Base-by-base conservation (phyloP, 2,888 invertebrate species). In the Drosophila paramelanica region DNA sequence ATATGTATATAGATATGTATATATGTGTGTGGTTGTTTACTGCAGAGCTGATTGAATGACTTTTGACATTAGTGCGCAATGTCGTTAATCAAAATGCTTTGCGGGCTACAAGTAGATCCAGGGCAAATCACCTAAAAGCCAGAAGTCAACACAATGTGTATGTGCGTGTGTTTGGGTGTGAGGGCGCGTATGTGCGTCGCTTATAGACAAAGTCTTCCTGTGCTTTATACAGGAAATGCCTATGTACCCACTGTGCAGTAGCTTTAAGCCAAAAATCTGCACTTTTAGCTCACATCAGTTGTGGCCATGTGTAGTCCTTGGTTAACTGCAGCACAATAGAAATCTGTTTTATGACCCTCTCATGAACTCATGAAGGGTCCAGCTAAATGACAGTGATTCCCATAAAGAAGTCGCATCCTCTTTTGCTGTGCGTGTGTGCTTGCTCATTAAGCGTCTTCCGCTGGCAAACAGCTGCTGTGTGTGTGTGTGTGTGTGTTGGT, bases 21-120 rank as follows among this genome's bases (percentile, higher is more conserved):
- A 5, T 25, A 13, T 36, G 10, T 51, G 42, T 50, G 51, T 47
- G 47, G 42, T 68, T 61, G 57, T 58, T 75, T 39, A 45, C 59
- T 53, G 59, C 52, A 39, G 47, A 53, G 79, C 68, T 85, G 83
- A 88, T 86, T 85, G 88, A 86, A 86, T 85, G 89, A 86, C 83
- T 84, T 88, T 86, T 79, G 88, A 86, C 88, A 85, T 84, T 82
- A 84, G 83, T 65, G 79, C 70, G 77, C 61, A 85, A 85, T 89
- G 86, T 89, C 84, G 89, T 89, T 84, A 89, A 84, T 84, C 84
- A 88, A 89, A 88, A 88, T 73, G 83, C 66, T 71, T 73, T 69
- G 51, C 69, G 67, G 67, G 69, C 60, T 66, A 50, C 56, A 39
- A 59, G 42, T 50, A 71, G 38, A 58, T 58, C 51, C 74, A 31